Base-by-base conservation (phyloP, 1,140 invertebrate species). In the Gonioctena quinquepunctata region DNA sequence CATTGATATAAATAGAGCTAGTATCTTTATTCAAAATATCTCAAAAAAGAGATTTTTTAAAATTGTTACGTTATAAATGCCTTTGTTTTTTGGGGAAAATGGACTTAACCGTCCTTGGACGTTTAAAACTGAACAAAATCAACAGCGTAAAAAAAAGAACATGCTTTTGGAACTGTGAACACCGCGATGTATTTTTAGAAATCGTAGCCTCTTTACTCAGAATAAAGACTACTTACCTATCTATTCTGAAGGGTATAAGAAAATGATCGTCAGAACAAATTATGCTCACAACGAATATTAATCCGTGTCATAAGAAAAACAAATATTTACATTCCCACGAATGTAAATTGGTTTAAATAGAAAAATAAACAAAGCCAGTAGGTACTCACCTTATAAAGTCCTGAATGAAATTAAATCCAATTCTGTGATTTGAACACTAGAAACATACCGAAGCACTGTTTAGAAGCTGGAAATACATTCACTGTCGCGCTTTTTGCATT, bases 111-210 rank as follows among this genome's bases (percentile, higher is more conserved):
- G 13, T n/a, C 33, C 13, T 42, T 42, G 13, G 33, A 11, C 11
- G 13, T n/a, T 42, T 42, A 8, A 42, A n/a, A 42, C 16, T n/a
- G 11, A 42, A 42, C 8, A 42, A 42, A 42, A 42, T 42, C 33
- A 42, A 42, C 33, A 42, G 33, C 33, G 33, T 16, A 16, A 59
- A 59, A 59, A 57, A 25, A 59, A 59, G 56, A 25, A 59, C 56
- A 59, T 59, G 56, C 56, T 59, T 59, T 28, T 16, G 1, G 26
- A 28, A 59, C 23, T 22, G n/a, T 25, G 21, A 27, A 26, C 52
- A 56, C 16, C 13, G 52, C 52, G n/a, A 25, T 3, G n/a, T 59
- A 59, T 59, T 59, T 59, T 59, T 59, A 59, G 56, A 59, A 59
- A 59, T 26, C n/a, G 23, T 23, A 59, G 56, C 56, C 2, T 59